phyloP scores from a whole-genome alignment of 2,888 invertebrate genomes.

The Teleogryllus oceanicus region DNA sequence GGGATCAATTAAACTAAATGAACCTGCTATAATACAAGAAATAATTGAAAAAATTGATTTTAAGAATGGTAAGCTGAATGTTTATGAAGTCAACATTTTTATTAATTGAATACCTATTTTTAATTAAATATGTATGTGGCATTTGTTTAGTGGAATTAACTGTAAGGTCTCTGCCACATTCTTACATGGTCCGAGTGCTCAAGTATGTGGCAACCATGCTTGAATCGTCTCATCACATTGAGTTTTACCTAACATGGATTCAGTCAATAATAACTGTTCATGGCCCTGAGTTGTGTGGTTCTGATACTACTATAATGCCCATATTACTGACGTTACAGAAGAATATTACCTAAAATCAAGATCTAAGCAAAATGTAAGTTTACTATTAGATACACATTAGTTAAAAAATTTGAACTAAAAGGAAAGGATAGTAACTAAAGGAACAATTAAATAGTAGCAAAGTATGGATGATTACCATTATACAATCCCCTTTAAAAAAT shows the following conservation, averaged over 20 bases:
- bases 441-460: not conserved
- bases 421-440: too few species aligned
- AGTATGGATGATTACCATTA: not conserved
- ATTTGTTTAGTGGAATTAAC: slow-evolving; percentile 70
- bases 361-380: slow-evolving; percentile 82
- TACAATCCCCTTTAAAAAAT: not conserved
- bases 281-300: slow-evolving; percentile 48
- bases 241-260: slow-evolving; percentile 84
- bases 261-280: slow-evolving; percentile 63
- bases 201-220: slow-evolving; percentile 67
- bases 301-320: slow-evolving; percentile 55
- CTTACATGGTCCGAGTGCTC: slow-evolving; percentile 72
- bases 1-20: slow-evolving; percentile 82
- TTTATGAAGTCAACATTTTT: not conserved
- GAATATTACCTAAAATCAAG: slow-evolving; percentile 73
- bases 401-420: too few species aligned
- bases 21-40: slow-evolving; percentile 67
- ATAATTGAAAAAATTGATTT: slow-evolving; percentile 79
- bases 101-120: not conserved
- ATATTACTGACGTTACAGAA: slow-evolving; percentile 73
- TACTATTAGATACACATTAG: slow-evolving; percentile 39
- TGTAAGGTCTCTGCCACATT: slow-evolving; percentile 63
- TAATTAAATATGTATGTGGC: not conserved
- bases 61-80: slow-evolving; percentile 62
- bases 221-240: slow-evolving; percentile 76